Evolutionary conservation across 2,113 vertebrate genomes (phyloP).

Genomic region (Micronisus gabar): DNA sequence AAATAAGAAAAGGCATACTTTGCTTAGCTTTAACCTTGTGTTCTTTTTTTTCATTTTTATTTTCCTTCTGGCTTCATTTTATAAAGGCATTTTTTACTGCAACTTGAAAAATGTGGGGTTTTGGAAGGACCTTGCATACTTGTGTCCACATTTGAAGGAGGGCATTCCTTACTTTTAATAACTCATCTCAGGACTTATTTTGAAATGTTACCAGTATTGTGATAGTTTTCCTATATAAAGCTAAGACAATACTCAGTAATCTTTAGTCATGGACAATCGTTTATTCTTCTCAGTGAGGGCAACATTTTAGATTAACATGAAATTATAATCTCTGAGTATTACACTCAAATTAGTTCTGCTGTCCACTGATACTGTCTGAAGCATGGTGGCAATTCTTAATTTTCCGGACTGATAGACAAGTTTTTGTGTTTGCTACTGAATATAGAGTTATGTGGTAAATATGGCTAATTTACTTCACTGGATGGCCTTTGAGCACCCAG

Average conservation of each 20-base stretch:
- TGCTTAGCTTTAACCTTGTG: background rate
- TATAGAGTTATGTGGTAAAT: background rate
- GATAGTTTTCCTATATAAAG: background rate
- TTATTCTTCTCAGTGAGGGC: background rate
- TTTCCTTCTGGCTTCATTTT: background rate
- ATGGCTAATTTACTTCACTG: background rate
- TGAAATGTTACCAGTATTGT: background rate
- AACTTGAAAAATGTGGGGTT: background rate
- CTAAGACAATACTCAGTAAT: background rate
- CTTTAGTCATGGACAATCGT: background rate
- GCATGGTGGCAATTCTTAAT: background rate
- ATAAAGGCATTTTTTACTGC: background rate
- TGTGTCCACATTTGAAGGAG: background rate
- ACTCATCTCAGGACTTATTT: background rate
- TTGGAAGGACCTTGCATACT: background rate
- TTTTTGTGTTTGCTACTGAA: background rate
- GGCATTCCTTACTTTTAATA: background rate
- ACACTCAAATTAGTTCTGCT: background rate
- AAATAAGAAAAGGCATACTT: background rate
- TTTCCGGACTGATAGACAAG: background rate
- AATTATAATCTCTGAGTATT: background rate
- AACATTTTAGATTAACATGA: background rate
- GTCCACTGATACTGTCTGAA: background rate
- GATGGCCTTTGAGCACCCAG: background rate
- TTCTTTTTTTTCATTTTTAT: accelerated